Evolutionary conservation across 2,888 invertebrate species (phyloP).

Genomic region (Tridacna gigas): DNA sequence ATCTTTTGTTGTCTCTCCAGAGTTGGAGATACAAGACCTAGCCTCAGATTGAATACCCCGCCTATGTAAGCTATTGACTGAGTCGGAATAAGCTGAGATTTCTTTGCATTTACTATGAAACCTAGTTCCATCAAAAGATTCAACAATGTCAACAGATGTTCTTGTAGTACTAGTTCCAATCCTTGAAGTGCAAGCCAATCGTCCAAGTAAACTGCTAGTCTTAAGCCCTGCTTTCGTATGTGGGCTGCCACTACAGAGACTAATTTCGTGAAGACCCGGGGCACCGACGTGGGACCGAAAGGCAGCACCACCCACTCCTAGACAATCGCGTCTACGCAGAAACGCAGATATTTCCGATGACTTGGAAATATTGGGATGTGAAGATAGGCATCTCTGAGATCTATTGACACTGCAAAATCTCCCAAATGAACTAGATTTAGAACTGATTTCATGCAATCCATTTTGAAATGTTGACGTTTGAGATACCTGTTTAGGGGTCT

Average conservation of each 20-base stretch:
- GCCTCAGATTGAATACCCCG: too few species aligned
- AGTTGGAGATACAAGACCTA: constrained; percentile 24
- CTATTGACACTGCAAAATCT: constrained; percentile 10
- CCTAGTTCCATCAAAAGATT: constrained; percentile 15
- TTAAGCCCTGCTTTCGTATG: constrained; percentile 31
- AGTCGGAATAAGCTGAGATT: constrained; percentile 16
- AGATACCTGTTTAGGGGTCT: constrained; percentile 54
- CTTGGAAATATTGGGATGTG: constrained; percentile 21
- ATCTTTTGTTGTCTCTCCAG: constrained; percentile 16
- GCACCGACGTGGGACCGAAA: constrained; percentile 9
- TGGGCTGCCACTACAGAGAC: constrained; percentile 44
- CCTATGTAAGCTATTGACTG: constrained; percentile 7
- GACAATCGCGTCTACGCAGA: constrained; percentile 9
- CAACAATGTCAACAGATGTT: constrained; percentile 22
- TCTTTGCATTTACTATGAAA: constrained; percentile 26
- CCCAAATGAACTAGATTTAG: constrained; percentile 29
- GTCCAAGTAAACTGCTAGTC: constrained; percentile 46
- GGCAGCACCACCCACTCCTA: constrained; percentile 19
- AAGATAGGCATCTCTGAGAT: constrained; percentile 41
- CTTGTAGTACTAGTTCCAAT: neutral
- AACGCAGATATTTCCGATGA: constrained; percentile 4
- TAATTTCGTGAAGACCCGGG: constrained; percentile 40
- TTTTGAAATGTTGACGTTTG: constrained; percentile 50
- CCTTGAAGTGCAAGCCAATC: constrained; percentile 31
- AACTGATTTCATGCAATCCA: constrained; percentile 48